Evolutionary conservation across 2,888 invertebrate species (phyloP), one percentile per base, ranked within the genome.

Genomic region (Yponomeuta evonymella): DNA sequence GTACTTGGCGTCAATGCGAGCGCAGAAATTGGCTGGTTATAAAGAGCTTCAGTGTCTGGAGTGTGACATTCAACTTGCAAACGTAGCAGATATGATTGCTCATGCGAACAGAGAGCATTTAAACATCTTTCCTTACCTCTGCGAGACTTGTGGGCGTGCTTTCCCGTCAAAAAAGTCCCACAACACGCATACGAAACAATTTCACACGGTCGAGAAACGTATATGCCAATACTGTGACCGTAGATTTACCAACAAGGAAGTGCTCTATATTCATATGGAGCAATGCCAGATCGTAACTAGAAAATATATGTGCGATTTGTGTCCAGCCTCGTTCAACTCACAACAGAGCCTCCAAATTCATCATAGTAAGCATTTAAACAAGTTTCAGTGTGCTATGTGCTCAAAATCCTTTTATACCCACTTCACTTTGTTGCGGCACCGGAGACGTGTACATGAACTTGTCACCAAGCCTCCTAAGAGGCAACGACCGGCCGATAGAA

Each of bases 1-100:
- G 69, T 86, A 83, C 72, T 74, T 86, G 2, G 77, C 80, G 69
- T 81, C 83, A 23, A n/a, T 43, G 2, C 15, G 5, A n/a, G 43
- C 23, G 10, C 67, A 67, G 23, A 43, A 48, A 48, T 30, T 12
- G 23, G n/a, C 6, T n/a, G 67, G 67, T 11, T 48, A 0, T 15
- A n/a, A 67, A 8, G 23, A 11, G 11, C n/a, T 48, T 9, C 33
- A 67, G 23, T 67, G 67, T 43, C 15, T 23, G 15, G 67, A 67
- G n/a, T 67, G 67, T 48, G 67, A 67, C 15, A n/a, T 43, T 48
- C 2, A 8, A 11, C 11, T 9, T n/a, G n/a, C n/a, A 5, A 48
- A 48, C 2, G 36, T 9, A n/a, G 23, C 15, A 9, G 23, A 43
- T 48, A 23, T 68, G n/a, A 33, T 68, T 12, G 30, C 29, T 11